A percentile compares a stretch with the other conserved stretches of the same genome.
phyloP scores from a whole-genome alignment of 2,888 invertebrate genomes.

The Spisula solida region DNA sequence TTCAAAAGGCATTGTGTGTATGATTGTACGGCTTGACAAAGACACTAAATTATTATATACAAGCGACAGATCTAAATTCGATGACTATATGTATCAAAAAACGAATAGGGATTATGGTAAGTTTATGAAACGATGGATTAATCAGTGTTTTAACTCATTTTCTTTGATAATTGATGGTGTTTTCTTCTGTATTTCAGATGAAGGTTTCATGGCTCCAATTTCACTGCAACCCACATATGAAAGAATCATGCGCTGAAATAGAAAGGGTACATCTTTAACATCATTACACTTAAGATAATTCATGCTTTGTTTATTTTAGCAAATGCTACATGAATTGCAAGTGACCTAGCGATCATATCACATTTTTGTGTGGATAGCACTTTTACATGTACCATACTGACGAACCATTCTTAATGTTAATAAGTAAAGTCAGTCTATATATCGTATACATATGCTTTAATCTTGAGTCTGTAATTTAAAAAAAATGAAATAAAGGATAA shows the following conservation, averaged over 20 bases:
- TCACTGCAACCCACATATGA: constrained; percentile 66
- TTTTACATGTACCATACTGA: neutral
- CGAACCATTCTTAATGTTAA: neutral
- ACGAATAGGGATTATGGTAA: no score
- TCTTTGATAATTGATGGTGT: neutral
- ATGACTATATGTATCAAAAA: no score
- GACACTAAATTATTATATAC: no score
- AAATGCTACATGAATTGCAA: neutral
- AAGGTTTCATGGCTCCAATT: constrained; percentile 67
- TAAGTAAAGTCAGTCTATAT: neutral
- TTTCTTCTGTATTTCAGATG: constrained; percentile 50
- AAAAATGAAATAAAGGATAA: no score
- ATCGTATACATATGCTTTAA: no score
- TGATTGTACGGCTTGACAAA: no score
- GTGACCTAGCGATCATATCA: neutral
- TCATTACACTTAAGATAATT: neutral
- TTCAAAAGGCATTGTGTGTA: no score
- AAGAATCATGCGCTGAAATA: constrained; percentile 56
- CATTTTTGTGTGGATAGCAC: neutral
- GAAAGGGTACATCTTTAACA: constrained; percentile 48
- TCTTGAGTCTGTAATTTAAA: no score
- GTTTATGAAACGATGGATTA: no score
- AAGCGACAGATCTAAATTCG: no score
- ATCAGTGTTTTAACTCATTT: neutral
- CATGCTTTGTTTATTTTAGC: neutral